A percentile compares a stretch with the other conserved stretches of the same genome.
phyloP scores from a whole-genome alignment of 2,888 invertebrate genomes.

The Protophormia terraenovae region DNA sequence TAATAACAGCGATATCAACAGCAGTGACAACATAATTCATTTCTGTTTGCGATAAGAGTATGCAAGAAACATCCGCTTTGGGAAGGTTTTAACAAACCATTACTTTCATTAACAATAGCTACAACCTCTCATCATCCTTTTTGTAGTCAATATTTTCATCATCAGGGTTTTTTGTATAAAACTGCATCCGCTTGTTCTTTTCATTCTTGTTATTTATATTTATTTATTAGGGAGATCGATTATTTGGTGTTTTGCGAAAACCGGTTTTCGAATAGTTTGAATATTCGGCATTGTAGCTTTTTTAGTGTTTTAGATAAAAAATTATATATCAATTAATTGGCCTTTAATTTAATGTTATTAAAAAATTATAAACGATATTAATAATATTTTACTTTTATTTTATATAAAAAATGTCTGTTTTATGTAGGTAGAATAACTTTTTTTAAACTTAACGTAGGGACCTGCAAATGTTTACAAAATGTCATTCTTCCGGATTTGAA shows the following conservation, averaged over 20 bases:
- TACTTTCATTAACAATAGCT: constrained; percentile 49
- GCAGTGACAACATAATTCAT: constrained; percentile 49
- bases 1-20: constrained; percentile 26
- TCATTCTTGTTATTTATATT: not conserved
- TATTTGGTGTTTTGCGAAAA: too few relatives aligned
- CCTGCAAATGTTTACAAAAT: too few relatives aligned
- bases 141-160: constrained; percentile 19
- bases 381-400: too few relatives aligned
- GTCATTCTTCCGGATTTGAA: too few relatives aligned
- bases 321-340: too few relatives aligned
- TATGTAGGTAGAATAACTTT: too few relatives aligned
- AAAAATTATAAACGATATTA: too few relatives aligned
- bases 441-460: too few relatives aligned
- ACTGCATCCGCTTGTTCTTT: constrained; percentile 54
- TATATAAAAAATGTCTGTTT: too few relatives aligned
- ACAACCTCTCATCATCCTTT: constrained; percentile 9
- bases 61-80: constrained; percentile 45
- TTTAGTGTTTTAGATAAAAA: not conserved
- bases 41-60: constrained; percentile 45
- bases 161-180: constrained; percentile 50
- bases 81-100: constrained; percentile 54
- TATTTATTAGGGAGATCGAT: too few relatives aligned
- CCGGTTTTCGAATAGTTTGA: too few relatives aligned
- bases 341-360: too few relatives aligned
- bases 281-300: not conserved